These are phyloP conservation scores for Neoseiulus cucumeris DNA, from an alignment of 1,140 invertebrate species.

Conservation along the genomic window DNA sequence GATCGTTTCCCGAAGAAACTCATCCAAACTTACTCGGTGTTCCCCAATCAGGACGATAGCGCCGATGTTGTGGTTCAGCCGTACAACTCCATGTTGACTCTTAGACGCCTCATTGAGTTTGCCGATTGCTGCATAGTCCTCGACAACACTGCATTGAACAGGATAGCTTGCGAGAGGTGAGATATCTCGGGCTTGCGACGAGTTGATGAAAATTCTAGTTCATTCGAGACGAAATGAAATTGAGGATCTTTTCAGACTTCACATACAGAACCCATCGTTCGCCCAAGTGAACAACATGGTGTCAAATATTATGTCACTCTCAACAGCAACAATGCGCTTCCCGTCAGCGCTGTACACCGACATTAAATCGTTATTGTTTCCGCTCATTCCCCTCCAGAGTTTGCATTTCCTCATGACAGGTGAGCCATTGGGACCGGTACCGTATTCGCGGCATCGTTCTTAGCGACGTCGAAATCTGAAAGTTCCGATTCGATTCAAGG, in stretches of 20 bases:
- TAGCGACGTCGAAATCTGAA: too few relatives aligned
- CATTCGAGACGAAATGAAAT: too few relatives aligned
- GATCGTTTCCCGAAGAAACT: conserved; percentile 86
- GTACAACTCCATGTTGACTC: conserved; percentile 87
- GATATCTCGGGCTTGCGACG: not conserved
- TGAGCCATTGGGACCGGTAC: conserved; percentile 28
- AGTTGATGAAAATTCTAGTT: too few relatives aligned
- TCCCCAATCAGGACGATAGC: conserved; percentile 87
- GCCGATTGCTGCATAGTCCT: conserved; percentile 93
- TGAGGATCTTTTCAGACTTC: conserved; percentile 32
- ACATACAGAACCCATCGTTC: conserved; percentile 88
- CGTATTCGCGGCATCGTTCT: too few relatives aligned
- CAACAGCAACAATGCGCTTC: conserved; percentile 80
- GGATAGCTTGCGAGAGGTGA: conserved; percentile 71
- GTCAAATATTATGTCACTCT: conserved; percentile 94
- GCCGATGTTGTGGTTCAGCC: conserved; percentile 98
- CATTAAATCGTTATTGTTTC: conserved; percentile 84
- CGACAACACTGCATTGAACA: conserved; percentile 40
- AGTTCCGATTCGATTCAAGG: not conserved
- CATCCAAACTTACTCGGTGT: conserved; percentile 96
- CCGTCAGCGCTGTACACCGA: conserved; percentile 99
- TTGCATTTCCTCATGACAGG: conserved; percentile 98
- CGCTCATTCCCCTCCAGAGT: conserved; percentile 83
- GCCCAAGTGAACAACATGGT: conserved; percentile 93
- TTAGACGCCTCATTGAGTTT: conserved; percentile 81